These are phyloP conservation scores for Ciconia boyciana DNA, from an alignment of 2,113 vertebrate species.

Conservation along the genomic window DNA sequence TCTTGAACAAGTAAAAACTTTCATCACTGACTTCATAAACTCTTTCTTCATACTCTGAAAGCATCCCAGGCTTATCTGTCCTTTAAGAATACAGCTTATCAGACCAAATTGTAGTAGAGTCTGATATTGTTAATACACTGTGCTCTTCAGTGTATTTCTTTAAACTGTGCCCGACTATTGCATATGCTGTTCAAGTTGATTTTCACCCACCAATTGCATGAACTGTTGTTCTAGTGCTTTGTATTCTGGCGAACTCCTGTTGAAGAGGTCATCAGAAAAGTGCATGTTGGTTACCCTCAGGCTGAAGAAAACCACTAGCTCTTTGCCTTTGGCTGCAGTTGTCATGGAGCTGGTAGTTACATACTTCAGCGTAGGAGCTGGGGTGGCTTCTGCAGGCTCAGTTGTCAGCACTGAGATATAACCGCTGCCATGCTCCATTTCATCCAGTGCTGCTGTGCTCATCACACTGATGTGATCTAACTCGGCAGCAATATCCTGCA, in stretches of 20 bases:
- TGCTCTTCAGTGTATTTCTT: not conserved
- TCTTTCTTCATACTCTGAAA: not conserved
- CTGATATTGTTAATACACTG: not conserved
- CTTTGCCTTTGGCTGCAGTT: conserved; percentile 70
- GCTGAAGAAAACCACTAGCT: conserved; percentile 94
- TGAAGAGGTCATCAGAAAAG: conserved; percentile 89
- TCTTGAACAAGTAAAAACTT: not conserved
- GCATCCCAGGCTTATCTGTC: not conserved
- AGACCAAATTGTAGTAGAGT: not conserved
- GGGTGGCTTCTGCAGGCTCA: conserved; percentile 46
- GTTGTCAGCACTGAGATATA: not conserved
- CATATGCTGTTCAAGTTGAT: not conserved
- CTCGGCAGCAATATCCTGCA: conserved; percentile 48
- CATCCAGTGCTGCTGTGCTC: conserved; percentile 34
- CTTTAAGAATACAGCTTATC: not conserved
- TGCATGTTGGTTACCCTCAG: conserved; percentile 87
- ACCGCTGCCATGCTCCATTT: conserved; percentile 60
- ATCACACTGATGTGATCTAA: not conserved
- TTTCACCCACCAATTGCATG: conserved; percentile 84
- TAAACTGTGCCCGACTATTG: not conserved
- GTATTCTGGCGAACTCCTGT: conserved; percentile 88
- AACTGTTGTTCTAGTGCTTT: conserved; percentile 83
- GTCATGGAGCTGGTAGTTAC: conserved; percentile 82
- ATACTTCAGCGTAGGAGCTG: conserved; percentile 68
- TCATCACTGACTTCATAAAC: not conserved